Base-by-base conservation (phyloP, 1,140 invertebrate species). In the Drosophila jambulina region DNA sequence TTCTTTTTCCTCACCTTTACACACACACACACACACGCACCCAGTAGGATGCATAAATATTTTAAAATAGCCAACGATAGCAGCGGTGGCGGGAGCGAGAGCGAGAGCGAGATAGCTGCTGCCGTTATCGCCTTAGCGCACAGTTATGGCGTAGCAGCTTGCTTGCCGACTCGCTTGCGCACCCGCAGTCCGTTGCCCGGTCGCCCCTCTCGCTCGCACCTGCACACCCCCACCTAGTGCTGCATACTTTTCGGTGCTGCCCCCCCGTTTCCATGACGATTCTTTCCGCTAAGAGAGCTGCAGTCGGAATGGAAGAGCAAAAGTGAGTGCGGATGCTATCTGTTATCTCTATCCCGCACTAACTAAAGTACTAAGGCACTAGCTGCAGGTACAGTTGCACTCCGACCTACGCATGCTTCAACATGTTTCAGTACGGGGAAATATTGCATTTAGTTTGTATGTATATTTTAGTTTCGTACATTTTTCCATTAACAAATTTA, bases 231-330 rank as follows among this genome's bases (percentile, higher is more conserved):
- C 25, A 49, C 13, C 15, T 3, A 34, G 53, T 32, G 45, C 45
- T 49, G 80, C 80, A 88, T 87, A 87, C 84, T 87, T 80, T 87
- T 49, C 19, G 83, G 83, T 65, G 83, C 68, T 65, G 46, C 43
- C 27, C 19, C 27, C 15, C 21, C 34, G n/a, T 45, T 54, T 34
- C 46, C 34, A 65, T 54, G 67, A 38, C 36, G 38, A 45, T 32
- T 45, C 5, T 21, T 19, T 65, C 2, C 12, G 23, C 40, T 1
- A 17, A 58, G 27, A 19, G 21, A 32, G 32, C 10, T 59, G 21
- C 29, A 25, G 23, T 19, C 4, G 34, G 4, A 53, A 4, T 6
- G 2, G 15, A 23, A 38, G 21, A 56, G 51, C 53, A 23, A n/a
- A n/a, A 38, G 15, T 36, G 19, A 15, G 12, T 13, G n/a, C 27